Conservation (phyloP, 2,113 vertebrate species). For the Misgurnus anguillicaudatus region DNA sequence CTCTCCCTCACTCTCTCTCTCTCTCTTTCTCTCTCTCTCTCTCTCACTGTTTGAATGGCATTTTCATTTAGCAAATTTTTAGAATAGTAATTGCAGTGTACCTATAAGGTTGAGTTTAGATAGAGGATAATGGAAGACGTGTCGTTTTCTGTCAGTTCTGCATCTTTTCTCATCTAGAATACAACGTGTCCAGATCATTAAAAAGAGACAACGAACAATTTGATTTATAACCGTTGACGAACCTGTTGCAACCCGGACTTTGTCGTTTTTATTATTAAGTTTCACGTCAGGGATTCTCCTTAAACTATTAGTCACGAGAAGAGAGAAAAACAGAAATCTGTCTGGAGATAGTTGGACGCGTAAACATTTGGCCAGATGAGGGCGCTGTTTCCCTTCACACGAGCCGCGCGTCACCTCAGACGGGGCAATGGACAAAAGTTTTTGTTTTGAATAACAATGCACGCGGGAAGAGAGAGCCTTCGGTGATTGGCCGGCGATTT, state of each 20-base stretch:
- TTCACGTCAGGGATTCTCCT: slow-evolving; percentile 21
- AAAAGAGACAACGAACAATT: slow-evolving; percentile 5
- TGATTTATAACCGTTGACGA: slow-evolving; percentile 27
- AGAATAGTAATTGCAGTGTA: background rate
- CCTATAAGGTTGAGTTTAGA: background rate
- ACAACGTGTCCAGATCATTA: background rate
- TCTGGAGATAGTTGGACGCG: background rate
- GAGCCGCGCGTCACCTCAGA: slow-evolving; percentile 56
- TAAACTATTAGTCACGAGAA: slow-evolving; percentile 12
- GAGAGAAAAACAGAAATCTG: background rate
- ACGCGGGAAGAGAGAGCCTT: slow-evolving; percentile 61
- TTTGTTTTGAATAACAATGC: slow-evolving; percentile 73
- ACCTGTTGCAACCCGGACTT: background rate
- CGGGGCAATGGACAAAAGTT: slow-evolving; percentile 74
- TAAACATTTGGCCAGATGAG: slow-evolving; percentile 50
- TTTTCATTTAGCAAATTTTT: background rate
- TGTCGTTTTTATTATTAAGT: slow-evolving; percentile 42
- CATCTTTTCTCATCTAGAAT: background rate
- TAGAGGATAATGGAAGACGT: slow-evolving; percentile 10
- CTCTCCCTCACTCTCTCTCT: background rate
- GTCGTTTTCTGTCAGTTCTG: background rate
- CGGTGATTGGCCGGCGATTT: slow-evolving; percentile 71
- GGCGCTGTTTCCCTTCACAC: slow-evolving; percentile 69
- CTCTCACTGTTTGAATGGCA: background rate
- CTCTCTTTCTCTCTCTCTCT: background rate